Evolutionary conservation across 2,797 vertebrate species (phyloP).

Genomic region (Leuciscus waleckii): DNA sequence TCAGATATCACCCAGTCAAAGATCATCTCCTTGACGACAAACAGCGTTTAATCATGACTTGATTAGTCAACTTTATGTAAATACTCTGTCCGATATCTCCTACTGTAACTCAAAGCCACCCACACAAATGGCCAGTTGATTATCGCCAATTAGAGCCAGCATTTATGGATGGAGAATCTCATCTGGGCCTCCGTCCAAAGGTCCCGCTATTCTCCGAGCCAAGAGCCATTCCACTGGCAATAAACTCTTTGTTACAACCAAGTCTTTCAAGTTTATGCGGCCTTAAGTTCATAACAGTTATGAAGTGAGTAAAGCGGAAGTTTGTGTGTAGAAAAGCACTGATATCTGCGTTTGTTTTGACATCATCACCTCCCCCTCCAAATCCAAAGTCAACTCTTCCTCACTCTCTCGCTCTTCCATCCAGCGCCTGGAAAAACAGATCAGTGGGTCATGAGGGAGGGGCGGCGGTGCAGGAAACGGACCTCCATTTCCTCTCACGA

Average conservation of each 20-base stretch:
- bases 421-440: slow-evolving; percentile 71
- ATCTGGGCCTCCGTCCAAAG: slow-evolving; percentile 21
- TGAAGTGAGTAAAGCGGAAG: background rate
- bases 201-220: background rate
- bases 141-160: slow-evolving; percentile 1
- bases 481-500: slow-evolving; percentile 71
- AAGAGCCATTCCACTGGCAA: slow-evolving; percentile 19
- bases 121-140: background rate
- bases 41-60: background rate
- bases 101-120: slow-evolving; percentile 1
- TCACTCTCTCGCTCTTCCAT: background rate
- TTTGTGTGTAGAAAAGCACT: background rate
- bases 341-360: slow-evolving; percentile 55
- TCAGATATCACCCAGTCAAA: background rate
- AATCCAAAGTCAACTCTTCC: background rate
- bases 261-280: background rate
- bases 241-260: slow-evolving; percentile 18
- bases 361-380: slow-evolving; percentile 12
- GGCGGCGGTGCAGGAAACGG: slow-evolving; percentile 54
- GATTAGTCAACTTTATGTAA: slow-evolving; percentile 8
- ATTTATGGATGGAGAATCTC: slow-evolving; percentile 14
- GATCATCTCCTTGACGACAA: slow-evolving; percentile 7
- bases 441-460: slow-evolving; percentile 63
- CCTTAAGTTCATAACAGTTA: background rate
- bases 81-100: background rate